These are phyloP conservation scores for Dyspetes luteomarginatus DNA, from an alignment of 2,888 invertebrate species.

Conservation along the genomic window DNA sequence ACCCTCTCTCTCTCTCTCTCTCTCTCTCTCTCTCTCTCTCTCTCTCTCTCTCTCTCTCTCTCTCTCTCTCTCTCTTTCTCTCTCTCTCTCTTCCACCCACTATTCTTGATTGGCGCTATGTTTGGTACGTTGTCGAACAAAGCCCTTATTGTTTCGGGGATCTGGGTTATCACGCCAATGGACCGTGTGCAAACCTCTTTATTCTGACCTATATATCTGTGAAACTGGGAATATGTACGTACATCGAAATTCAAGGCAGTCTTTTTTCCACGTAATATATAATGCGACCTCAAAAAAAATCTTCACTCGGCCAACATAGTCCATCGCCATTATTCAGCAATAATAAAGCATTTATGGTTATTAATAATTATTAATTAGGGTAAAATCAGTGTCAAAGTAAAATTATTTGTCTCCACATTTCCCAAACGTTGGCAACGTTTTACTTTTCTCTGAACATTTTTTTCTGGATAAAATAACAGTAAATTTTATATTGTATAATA, in stretches of 20 bases:
- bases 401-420: too few species aligned
- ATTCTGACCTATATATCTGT: conserved; percentile 48
- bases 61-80: conserved; percentile 5
- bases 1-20: not conserved
- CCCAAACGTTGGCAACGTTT: too few species aligned
- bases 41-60: not conserved
- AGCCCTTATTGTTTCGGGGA: conserved; percentile 73
- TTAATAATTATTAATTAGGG: too few species aligned
- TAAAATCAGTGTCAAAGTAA: too few species aligned
- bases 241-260: not conserved
- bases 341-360: not conserved
- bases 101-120: not conserved
- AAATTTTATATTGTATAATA: too few species aligned
- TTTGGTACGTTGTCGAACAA: conserved; percentile 69
- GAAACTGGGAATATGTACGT: not conserved
- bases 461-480: too few species aligned
- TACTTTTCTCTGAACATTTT: too few species aligned
- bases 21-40: not conserved
- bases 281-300: conserved; percentile 2
- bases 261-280: not conserved
- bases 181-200: conserved; percentile 63
- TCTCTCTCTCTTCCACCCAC: not conserved
- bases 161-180: conserved; percentile 76
- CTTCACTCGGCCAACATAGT: not conserved
- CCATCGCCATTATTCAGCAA: not conserved